Evolutionary conservation across 2,113 vertebrate species (phyloP), one percentile per base, ranked within the genome.

Genomic region (Chloebia gouldiae): DNA sequence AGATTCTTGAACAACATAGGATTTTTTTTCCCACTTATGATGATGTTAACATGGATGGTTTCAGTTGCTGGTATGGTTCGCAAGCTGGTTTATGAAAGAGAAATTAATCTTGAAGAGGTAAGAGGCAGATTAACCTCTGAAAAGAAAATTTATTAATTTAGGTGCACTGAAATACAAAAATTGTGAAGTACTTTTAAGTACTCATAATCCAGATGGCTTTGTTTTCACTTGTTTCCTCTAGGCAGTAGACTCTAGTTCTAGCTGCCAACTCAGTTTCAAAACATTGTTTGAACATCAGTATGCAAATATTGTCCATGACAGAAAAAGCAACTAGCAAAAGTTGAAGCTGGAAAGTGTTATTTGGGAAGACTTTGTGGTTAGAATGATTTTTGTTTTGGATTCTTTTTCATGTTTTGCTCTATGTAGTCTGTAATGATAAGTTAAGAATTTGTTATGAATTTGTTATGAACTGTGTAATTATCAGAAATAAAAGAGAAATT

Each of bases 1-100:
- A 98, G 98, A 25, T 98, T 98, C 87, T 88, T 98, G 91, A 98
- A 96, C 95, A 97, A 98, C 3, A 95, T 96, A 31, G 97, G 97
- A 0, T 97, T 98, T 92, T 98, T 98, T 64, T 98, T 98, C 11
- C 98, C 97, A 12, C 92, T 98, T 80, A 97, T 97, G 82, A 97
- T 98, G 98, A 98, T 98, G 98, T 45, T 98, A 75, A 96, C 95
- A 1, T 98, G 97, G 98, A 93, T 98, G 75, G 88, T 98, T 82
- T 97, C 96, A 33, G 93, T 98, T 92, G 98, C 97, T 91, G 94
- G 82, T 45, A 97, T 97, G 97, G 97, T 98, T 71, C 96, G 98
- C 35, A 98, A 96, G 31, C 76, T 98, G 83, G 98, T 98, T 85
- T 98, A 97, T 54, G 98, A 98, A 86, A 95, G 94, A 88, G 97